Evolutionary conservation across 1,140 invertebrate genomes (phyloP).

Genomic region (Coelopa frigida): DNA sequence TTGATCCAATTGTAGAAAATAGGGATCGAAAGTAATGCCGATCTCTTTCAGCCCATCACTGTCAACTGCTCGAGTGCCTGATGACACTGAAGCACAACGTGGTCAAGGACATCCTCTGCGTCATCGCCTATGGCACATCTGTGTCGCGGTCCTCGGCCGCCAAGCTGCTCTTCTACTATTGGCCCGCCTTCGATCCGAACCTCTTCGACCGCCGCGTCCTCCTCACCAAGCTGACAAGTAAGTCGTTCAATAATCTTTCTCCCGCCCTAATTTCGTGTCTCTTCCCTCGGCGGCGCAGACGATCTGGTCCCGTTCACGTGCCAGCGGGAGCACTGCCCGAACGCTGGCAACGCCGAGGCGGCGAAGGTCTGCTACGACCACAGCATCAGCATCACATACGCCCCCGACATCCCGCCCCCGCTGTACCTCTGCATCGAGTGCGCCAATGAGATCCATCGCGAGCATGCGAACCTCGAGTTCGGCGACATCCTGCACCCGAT

Average conservation of each 20-base stretch:
- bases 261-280: neutral
- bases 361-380: conserved; percentile 89
- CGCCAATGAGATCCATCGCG: conserved; percentile 81
- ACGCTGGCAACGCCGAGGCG: conserved; percentile 74
- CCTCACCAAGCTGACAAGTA: conserved; percentile 84
- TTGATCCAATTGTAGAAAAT: conserved; percentile 5
- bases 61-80: conserved; percentile 88
- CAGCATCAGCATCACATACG: conserved; percentile 74
- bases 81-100: conserved; percentile 87
- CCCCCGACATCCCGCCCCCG: conserved; percentile 81
- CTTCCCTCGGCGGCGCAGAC: conserved; percentile 42
- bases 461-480: conserved; percentile 76
- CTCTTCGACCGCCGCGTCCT: conserved; percentile 84
- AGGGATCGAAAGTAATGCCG: neutral
- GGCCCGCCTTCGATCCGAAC: conserved; percentile 95
- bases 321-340: conserved; percentile 78
- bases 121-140: conserved; percentile 94
- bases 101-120: conserved; percentile 87
- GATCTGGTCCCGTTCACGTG: conserved; percentile 72
- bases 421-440: conserved; percentile 95
- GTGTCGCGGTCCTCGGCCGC: conserved; percentile 85
- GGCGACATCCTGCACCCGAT: conserved; percentile 90
- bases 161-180: conserved; percentile 97
- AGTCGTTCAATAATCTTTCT: conserved; percentile 36
- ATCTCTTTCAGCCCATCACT: conserved; percentile 70